Base-by-base conservation (phyloP, 92 coral and sea anemone species). In the Epizoanthus scotinus region DNA sequence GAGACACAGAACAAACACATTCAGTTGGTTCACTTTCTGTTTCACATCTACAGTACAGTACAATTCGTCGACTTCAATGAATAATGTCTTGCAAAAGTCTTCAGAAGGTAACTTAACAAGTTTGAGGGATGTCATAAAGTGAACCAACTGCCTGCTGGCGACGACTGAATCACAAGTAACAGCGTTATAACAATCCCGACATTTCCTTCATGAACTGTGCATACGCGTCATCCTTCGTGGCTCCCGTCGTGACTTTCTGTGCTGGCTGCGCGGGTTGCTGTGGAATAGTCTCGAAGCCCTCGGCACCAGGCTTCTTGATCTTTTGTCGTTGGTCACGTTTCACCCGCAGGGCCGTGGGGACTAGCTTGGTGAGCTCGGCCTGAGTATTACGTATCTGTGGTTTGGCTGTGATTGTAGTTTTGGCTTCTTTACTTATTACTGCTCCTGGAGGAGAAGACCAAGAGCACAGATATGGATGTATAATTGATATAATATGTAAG, bases 161-260 rank as follows among this genome's bases (percentile, higher is more conserved):
- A 63, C 69, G 69, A 15, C 36, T 9, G 19, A 25, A 21, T 63
- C 10, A 36, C 36, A 28, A 63, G 28, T 27, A 25, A 63, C 14
- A 29, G 69, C 15, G 36, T 81, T 83, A 92, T 83, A 92, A 38
- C n/a, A 95, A 88, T 15, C 97, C 94, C 68, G 86, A 90, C 99
- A 95, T 93, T 93, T 95, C 99, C 58, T 92, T 93, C 99, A 95
- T 95, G 86, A 95, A 95, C 64, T 91, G 88, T 13, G 99, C 99
- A 58, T 95, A 95, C 0, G 99, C 99, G 82, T 95, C 99, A 88
- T 95, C 99, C 82, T 95, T 95, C 3, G 99, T 95, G 0, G 94
- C 96, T 17, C 88, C 83, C 36, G 90, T 97, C 34, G 90, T 83
- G 40, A 90, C 93, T 19, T 73, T 90, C 38, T 92, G 93, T 24